These are phyloP conservation scores for Neodiprion lecontei DNA, from an alignment of 1,140 invertebrate genomes.

Conservation along the genomic window DNA sequence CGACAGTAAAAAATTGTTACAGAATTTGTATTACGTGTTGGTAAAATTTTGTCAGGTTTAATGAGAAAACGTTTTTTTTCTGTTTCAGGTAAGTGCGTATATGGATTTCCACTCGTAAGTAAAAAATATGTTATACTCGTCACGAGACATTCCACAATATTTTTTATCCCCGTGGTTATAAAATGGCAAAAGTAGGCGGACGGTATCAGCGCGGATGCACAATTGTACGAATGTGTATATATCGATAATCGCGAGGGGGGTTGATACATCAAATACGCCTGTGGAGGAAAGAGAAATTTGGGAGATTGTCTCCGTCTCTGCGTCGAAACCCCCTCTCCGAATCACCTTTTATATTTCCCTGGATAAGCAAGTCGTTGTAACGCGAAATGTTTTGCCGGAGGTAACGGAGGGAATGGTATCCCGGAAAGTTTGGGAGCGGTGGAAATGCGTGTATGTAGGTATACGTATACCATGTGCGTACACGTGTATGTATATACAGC, in stretches of 20 bases:
- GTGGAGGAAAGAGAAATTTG: not conserved
- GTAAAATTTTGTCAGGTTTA: too few relatives aligned
- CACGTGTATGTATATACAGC: slow-evolving; percentile 7
- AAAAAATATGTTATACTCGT: too few relatives aligned
- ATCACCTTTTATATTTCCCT: not conserved
- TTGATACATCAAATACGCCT: not conserved
- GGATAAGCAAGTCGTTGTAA: slow-evolving; percentile 5
- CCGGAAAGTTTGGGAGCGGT: not conserved
- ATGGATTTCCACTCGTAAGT: not conserved
- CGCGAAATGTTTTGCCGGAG: slow-evolving; percentile 1
- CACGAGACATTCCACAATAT: too few relatives aligned
- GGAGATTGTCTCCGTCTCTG: not conserved
- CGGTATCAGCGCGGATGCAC: too few relatives aligned
- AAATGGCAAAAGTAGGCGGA: too few relatives aligned
- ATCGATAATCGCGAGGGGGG: not conserved
- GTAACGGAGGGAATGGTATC: not conserved
- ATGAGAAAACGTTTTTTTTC: not conserved
- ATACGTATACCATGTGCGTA: not conserved
- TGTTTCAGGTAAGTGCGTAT: not conserved
- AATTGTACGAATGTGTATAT: not conserved
- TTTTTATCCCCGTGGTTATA: too few relatives aligned
- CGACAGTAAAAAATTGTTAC: too few relatives aligned
- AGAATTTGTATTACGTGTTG: too few relatives aligned
- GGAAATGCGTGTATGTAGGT: too few relatives aligned
- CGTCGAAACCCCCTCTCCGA: not conserved